Evolutionary conservation across 2,888 invertebrate species (phyloP), one percentile per base, ranked within the genome.

Genomic region (Agriopis aurantiaria): DNA sequence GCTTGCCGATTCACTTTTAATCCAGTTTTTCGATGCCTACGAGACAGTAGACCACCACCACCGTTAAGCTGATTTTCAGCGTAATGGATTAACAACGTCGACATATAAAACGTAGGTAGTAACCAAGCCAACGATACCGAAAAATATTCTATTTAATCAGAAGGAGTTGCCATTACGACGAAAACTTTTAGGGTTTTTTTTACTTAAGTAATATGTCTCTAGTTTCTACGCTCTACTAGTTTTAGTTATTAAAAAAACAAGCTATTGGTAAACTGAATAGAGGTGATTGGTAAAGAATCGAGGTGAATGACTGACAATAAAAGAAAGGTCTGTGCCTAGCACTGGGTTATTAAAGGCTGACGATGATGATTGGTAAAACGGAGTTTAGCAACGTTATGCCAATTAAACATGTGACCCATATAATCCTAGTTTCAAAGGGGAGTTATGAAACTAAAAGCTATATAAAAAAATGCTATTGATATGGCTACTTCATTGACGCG

Each of bases 1-100:
- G 52, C 62, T 68, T 64, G 58, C 56, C 46, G 53, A 62, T 58
- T 59, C 48, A 48, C 46, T 40, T 65, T 56, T 65, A 62, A 69
- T 69, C 61, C 65, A 62, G 57, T 62, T 65, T 69, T n/a, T 14
- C 51, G 61, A 62, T 41, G 69, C 51, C 46, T 1, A 46, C 17
- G 59, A 48, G n/a, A 17, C 40, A 64, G 62, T 40, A 23, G 17
- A 23, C 17, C 17, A 48, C 41, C 14, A 23, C n/a, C 14, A 51
- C 23, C 33, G 52, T 49, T 69, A 69, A 69, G 53, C 51, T 56
- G 64, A 59, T 69, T 64, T 59, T 59, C 48, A 45, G 33, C 59
- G 41, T 64, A 64, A 59, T 64, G 49, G 7, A 69, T 69, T 55
- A 56, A 64, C 59, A 51, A 51, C 8, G 43, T 49, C 55, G 59